Percentiles rank a stretch among this genome's conserved stretches.
Conservation (phyloP, 2,888 invertebrate species). For the Podabrus alpinus region DNA sequence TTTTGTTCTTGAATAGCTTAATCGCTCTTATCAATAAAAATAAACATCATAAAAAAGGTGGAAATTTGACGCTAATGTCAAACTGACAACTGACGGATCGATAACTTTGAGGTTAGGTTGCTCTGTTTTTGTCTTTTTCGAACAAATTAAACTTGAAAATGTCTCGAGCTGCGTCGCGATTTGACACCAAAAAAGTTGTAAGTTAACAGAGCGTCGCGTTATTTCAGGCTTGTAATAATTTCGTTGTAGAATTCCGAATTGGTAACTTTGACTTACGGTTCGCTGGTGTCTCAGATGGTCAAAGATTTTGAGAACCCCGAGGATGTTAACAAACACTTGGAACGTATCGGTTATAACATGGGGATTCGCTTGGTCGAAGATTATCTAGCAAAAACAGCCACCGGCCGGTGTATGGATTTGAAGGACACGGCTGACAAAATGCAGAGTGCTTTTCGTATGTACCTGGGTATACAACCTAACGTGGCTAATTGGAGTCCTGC, state of each 20-base stretch:
- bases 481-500: constrained; percentile 93
- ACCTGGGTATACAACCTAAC: constrained; percentile 89
- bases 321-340: constrained; percentile 96
- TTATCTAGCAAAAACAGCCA: constrained; percentile 88
- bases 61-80: not conserved
- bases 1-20: not conserved
- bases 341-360: constrained; percentile 97
- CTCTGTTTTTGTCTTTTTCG: not conserved
- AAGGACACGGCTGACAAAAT: constrained; percentile 96
- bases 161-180: constrained; percentile 72
- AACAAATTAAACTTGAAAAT: constrained; percentile 52
- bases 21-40: not conserved
- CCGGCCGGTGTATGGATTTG: constrained; percentile 91
- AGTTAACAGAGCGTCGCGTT: constrained; percentile 43
- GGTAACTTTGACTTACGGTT: constrained; percentile 96
- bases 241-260: constrained; percentile 88
- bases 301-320: constrained; percentile 96
- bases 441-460: constrained; percentile 80
- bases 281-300: constrained; percentile 94
- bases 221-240: not conserved
- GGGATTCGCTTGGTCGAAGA: constrained; percentile 97
- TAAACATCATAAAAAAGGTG: not conserved
- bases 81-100: not conserved
- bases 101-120: not conserved
- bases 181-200: constrained; percentile 81